Base-by-base conservation (phyloP, 2,888 invertebrate species). In the Harpalus rufipes region DNA sequence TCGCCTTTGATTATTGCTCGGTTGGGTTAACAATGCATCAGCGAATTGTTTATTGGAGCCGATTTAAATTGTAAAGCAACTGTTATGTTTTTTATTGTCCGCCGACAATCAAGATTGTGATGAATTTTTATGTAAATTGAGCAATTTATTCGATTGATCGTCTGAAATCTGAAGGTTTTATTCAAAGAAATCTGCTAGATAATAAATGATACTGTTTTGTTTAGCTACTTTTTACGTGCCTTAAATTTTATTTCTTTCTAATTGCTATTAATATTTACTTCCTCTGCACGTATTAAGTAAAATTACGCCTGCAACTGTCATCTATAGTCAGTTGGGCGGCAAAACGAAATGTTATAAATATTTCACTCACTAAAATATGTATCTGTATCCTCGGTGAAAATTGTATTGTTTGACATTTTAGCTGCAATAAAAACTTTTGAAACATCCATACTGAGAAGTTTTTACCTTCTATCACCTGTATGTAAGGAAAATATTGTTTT, bases 1-100 rank as follows among this genome's bases (percentile, higher is more conserved):
- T 78, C 78, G 56, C 78, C 56, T 78, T 78, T 78, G 78, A 78
- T 78, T 78, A 78, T 78, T 78, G 78, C 78, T 78, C 58, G 78
- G 14, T 78, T 78, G 58, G 78, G 78, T 58, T 32, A 58, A 78
- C 78, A 78, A 78, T 78, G 78, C 56, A 78, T 32, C 78, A 68
- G 68, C 78, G 78, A 25, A 44, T 25, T 51, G 78, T 58, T 78
- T 78, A 32, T 78, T 78, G 56, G 32, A 39, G 68, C n/a, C 68
- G 39, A 68, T 68, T 68, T 68, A 68, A 68, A 68, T 68, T 68
- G 68, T 68, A 68, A 68, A 68, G 68, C 68, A 68, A 68, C 39
- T 68, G 68, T 68, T 68, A 14, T 68, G 68, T 68, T 68, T 68
- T 21, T 68, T 68, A 68, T 39, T 10, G 59, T 14, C 14, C 7